Evolutionary conservation across 1,140 invertebrate species (phyloP), one percentile per base, ranked within the genome.

Genomic region (Drosophila saltans): DNA sequence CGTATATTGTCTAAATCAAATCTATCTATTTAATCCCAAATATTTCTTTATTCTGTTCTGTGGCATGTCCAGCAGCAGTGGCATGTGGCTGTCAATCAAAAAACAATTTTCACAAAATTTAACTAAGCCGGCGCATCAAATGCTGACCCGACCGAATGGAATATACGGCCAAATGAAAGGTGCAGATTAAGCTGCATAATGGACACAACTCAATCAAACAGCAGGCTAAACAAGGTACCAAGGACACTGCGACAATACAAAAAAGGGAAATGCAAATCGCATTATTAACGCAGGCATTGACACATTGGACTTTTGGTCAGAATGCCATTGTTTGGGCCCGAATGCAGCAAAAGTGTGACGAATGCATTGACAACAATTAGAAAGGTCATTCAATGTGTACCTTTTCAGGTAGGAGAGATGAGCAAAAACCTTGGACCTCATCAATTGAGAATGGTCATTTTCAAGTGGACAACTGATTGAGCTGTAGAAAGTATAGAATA

Each of bases 291-390:
- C 85, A 71, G 81, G 30, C 65, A 60, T 65, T 65, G 73, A 66
- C 76, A 69, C 72, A 75, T 58, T 75, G 72, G 72, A 72, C 73
- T 55, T 55, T 69, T 72, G 75, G 66, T 69, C 66, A 66, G 39
- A 11, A 16, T 40, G 41, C 62, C 66, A 69, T 69, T 81, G 78
- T 78, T 75, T 69, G 41, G 30, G 55, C 41, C 69, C 16, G 73
- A 64, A 48, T 52, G 43, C 63, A 67, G 78, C 71, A 89, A 89
- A 90, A 88, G 85, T 89, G 85, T 89, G 85, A 90, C 84, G 85
- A 89, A 89, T 89, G 75, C 80, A 78, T 57, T 84, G 84, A 89
- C 80, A 89, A 88, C 81, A 88, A 88, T 86, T 86, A 86, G 9
- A 80, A 83, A 78, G 70, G 72, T 82, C 52, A 45, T 59, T 3